Evolutionary conservation across 1,140 invertebrate species (phyloP).

Genomic region (Lerema accius): DNA sequence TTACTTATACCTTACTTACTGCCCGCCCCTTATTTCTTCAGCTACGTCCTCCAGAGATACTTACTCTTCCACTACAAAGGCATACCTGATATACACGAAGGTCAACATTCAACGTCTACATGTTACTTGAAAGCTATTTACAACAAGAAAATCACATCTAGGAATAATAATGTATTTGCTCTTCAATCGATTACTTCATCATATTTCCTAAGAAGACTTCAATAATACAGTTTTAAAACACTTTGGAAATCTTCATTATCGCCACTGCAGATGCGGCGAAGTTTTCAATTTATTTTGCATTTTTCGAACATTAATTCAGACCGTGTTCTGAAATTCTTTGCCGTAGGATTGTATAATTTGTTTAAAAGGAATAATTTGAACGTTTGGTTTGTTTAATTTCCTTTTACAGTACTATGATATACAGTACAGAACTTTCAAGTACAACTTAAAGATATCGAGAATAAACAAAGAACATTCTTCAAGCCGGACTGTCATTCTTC

Average conservation of each 20-base stretch:
- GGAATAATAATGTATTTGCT: neutral
- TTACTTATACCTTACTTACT: too few species aligned
- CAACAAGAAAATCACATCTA: neutral
- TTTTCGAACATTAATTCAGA: conserved; percentile 27
- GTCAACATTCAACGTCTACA: too few species aligned
- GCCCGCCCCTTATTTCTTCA: too few species aligned
- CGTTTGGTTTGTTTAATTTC: too few species aligned
- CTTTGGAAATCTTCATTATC: conserved; percentile 8
- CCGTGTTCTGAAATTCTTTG: conserved; percentile 10
- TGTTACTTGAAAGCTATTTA: neutral
- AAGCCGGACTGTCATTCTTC: too few species aligned
- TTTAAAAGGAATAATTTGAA: neutral
- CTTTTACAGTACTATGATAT: too few species aligned
- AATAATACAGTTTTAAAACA: neutral
- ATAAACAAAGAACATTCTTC: too few species aligned
- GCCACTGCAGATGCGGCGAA: conserved; percentile 12
- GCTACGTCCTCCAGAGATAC: too few species aligned
- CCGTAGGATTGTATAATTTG: conserved; percentile 20
- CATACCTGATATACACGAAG: too few species aligned
- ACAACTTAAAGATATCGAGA: too few species aligned
- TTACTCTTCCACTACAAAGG: too few species aligned
- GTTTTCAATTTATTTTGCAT: conserved; percentile 21
- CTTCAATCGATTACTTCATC: neutral
- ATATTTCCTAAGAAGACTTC: neutral
- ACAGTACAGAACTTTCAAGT: too few species aligned